Percentiles rank a stretch among this genome's conserved stretches.
phyloP scores from a whole-genome alignment of 2,113 vertebrate species.

The Reinhardtius hippoglossoides region DNA sequence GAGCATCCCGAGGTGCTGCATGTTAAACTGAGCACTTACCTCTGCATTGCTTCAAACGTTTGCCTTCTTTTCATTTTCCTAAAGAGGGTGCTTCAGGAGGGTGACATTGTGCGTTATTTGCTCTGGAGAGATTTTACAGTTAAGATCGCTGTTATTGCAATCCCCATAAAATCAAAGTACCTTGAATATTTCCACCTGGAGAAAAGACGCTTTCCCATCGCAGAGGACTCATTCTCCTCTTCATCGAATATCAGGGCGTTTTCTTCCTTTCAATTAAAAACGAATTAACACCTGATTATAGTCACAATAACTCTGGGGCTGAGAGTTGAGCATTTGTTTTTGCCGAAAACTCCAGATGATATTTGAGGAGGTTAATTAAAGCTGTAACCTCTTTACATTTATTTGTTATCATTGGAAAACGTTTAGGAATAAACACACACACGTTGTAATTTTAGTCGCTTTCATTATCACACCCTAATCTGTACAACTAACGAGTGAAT shows the following conservation, averaged over 20 bases:
- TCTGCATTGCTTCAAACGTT: conserved; percentile 7
- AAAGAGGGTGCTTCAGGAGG: conserved; percentile 7
- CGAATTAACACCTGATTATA: conserved; percentile 59
- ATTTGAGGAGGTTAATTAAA: conserved; percentile 39
- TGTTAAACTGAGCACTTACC: conserved; percentile 27
- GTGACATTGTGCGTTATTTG: conserved; percentile 11
- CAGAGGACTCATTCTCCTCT: conserved; percentile 14
- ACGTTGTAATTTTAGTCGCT: neutral
- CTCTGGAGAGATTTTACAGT: conserved; percentile 4
- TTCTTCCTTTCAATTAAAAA: conserved; percentile 61
- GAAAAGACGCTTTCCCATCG: conserved; percentile 7
- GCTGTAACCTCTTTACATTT: conserved; percentile 6
- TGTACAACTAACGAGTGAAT: neutral
- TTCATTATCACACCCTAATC: neutral
- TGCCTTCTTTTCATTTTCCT: conserved; percentile 27
- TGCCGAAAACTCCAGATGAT: conserved; percentile 41
- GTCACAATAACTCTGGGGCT: conserved; percentile 35
- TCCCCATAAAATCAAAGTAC: conserved; percentile 28
- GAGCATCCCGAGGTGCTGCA: neutral
- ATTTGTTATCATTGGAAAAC: neutral
- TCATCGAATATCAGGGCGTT: conserved; percentile 26
- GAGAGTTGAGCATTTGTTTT: conserved; percentile 49
- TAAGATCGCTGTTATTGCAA: conserved; percentile 16
- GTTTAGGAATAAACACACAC: conserved; percentile 4
- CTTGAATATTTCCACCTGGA: conserved; percentile 29